phyloP scores from a whole-genome alignment of 2,888 invertebrate genomes.

The Hirtodrosophila histrioides region DNA sequence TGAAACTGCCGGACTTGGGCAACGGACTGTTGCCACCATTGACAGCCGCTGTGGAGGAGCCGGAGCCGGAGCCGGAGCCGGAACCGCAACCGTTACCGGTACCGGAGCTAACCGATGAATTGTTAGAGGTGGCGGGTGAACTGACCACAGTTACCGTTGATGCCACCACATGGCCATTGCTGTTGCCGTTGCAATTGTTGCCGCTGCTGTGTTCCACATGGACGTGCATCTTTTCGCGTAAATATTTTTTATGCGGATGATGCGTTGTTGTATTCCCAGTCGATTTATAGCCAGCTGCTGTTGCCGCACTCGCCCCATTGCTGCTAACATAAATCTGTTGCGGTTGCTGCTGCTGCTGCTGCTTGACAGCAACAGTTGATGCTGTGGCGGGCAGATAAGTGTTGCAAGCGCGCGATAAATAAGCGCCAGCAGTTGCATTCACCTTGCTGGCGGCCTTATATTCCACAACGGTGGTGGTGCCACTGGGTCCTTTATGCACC shows the following conservation, averaged over 20 bases:
- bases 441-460: constrained; percentile 81
- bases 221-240: constrained; percentile 84
- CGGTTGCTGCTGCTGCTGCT: constrained; percentile 48
- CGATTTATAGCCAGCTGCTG: constrained; percentile 44
- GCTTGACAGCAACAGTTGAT: constrained; percentile 35
- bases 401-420: constrained; percentile 38
- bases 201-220: constrained; percentile 79
- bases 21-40: constrained; percentile 81
- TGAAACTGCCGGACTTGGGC: constrained; percentile 59
- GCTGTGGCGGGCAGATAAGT: constrained; percentile 38
- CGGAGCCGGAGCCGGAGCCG: constrained; percentile 33
- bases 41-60: constrained; percentile 80
- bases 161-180: constrained; percentile 57
- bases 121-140: constrained; percentile 82
- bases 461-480: constrained; percentile 84
- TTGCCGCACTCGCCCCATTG: constrained; percentile 46
- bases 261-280: constrained; percentile 74
- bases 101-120: constrained; percentile 68
- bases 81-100: constrained; percentile 38
- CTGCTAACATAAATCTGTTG: constrained; percentile 63
- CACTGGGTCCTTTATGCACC: constrained; percentile 84
- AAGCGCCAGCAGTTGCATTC: constrained; percentile 33
- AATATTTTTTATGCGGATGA: constrained; percentile 84
- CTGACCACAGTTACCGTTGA: constrained; percentile 81
- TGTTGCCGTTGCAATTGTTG: constrained; percentile 30